Conservation (phyloP, 2,113 vertebrate species). For the Chaetura pelagica region DNA sequence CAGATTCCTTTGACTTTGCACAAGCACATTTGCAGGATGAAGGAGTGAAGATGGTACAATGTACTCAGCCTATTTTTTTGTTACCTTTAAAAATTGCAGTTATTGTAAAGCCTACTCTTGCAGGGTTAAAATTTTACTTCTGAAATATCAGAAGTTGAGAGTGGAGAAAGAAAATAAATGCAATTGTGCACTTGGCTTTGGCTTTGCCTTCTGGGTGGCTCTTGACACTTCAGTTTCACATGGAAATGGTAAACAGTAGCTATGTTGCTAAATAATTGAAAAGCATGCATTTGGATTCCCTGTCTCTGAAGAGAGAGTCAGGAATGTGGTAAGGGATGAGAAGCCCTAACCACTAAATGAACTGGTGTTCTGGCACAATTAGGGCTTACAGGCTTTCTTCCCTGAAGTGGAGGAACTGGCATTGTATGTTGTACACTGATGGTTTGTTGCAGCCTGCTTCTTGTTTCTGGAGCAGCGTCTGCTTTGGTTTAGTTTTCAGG, state of each 20-base stretch:
- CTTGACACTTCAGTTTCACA: background rate
- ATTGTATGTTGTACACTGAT: rapidly evolving
- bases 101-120: background rate
- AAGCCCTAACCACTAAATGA: background rate
- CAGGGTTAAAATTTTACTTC: background rate
- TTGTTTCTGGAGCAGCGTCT: background rate
- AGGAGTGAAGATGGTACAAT: background rate
- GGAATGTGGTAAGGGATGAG: background rate
- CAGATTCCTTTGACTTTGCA: background rate
- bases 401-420: background rate
- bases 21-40: background rate
- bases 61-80: background rate
- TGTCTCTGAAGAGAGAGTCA: background rate
- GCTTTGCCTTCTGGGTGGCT: background rate
- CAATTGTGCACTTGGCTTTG: background rate
- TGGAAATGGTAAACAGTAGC: background rate
- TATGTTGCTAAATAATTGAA: background rate
- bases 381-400: background rate
- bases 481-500: background rate
- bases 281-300: rapidly evolving
- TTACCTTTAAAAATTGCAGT: background rate
- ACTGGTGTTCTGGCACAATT: background rate
- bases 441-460: background rate
- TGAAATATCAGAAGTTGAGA: background rate
- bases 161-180: background rate